Conservation (phyloP, 2,113 vertebrate species). For the Hippoglossus stenolepis region DNA sequence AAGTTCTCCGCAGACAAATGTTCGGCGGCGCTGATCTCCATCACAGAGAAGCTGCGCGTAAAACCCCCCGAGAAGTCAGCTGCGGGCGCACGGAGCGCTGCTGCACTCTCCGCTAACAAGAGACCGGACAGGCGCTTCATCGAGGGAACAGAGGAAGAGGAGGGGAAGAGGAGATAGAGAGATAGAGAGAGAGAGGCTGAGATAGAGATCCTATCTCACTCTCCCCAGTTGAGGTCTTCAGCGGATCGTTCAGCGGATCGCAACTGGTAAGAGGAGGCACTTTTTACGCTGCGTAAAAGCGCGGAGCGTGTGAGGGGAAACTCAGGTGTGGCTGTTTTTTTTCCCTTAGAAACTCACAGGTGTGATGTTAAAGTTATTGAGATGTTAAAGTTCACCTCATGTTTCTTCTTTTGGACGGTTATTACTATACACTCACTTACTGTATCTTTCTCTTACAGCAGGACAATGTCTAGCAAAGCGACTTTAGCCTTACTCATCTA, state of each 20-base stretch:
- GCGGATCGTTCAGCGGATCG: slow-evolving; percentile 70
- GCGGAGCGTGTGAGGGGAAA: not conserved
- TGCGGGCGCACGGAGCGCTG: slow-evolving; percentile 78
- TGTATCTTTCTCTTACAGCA: slow-evolving; percentile 81
- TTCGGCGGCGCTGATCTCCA: slow-evolving; percentile 80
- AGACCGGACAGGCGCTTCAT: slow-evolving; percentile 71
- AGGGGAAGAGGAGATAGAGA: slow-evolving; percentile 18
- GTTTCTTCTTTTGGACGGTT: not conserved
- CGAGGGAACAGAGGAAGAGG: slow-evolving; percentile 39
- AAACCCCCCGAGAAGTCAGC: slow-evolving; percentile 78
- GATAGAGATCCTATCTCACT: slow-evolving; percentile 83
- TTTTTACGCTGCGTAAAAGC: slow-evolving; percentile 59
- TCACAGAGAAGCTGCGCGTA: slow-evolving; percentile 75
- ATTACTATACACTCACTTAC: not conserved
- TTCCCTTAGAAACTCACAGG: slow-evolving; percentile 25
- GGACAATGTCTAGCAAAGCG: slow-evolving; percentile 93
- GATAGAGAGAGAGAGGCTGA: slow-evolving; percentile 42
- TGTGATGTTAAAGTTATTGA: slow-evolving; percentile 23
- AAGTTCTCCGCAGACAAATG: slow-evolving; percentile 88
- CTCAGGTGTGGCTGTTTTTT: slow-evolving; percentile 8
- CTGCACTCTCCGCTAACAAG: slow-evolving; percentile 79
- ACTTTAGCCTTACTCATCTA: slow-evolving; percentile 92
- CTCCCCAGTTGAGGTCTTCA: slow-evolving; percentile 69
- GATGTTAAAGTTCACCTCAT: not conserved
- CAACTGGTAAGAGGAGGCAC: slow-evolving; percentile 75